Evolutionary conservation across 2,797 vertebrate genomes (phyloP), one percentile per base, ranked within the genome.

Genomic region (Pseudochirops cupreus): DNA sequence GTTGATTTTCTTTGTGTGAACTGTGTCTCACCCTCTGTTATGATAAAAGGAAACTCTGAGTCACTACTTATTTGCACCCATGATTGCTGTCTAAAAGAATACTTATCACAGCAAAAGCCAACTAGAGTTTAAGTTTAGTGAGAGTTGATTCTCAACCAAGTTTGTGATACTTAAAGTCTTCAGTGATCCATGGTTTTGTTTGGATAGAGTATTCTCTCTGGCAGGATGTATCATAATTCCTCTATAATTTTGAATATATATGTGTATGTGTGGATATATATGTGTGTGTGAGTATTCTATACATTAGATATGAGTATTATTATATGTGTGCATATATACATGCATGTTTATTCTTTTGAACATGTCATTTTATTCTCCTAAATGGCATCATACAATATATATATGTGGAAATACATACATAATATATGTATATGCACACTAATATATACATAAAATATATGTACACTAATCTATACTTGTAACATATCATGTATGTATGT

Each of bases 41-140:
- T n/a, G 50, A 50, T 26, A 74, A 91, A n/a, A 92, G 89, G 93
- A 56, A 50, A 82, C 16, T 90, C 96, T 98, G 97, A 97, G 90
- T 97, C 97, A 96, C 92, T 1, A 0, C 1, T 33, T 5, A 24
- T 26, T 56, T 95, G 96, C 93, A 94, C 96, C 96, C 91, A 57
- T 29, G 87, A 90, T 56, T 28, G n/a, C 94, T 55, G 92, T 91
- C 91, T 33, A 7, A 50, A 54, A 90, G 91, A 1, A 29, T 89
- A 94, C 94, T 95, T 98, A 96, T 96, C 96, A 94, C 33, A 0
- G 74, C 13, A 74, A 56, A 53, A 12, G 92, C 67, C 92, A 1
- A 14, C 0, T 10, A 33, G 91, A 74, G 10, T 93, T 54, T 96
- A 33, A 93, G 93, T 90, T 46, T 54, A 2, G 39, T 0, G 21